Base-by-base conservation (phyloP, 2,888 invertebrate genomes). In the Physocephala rufipes region DNA sequence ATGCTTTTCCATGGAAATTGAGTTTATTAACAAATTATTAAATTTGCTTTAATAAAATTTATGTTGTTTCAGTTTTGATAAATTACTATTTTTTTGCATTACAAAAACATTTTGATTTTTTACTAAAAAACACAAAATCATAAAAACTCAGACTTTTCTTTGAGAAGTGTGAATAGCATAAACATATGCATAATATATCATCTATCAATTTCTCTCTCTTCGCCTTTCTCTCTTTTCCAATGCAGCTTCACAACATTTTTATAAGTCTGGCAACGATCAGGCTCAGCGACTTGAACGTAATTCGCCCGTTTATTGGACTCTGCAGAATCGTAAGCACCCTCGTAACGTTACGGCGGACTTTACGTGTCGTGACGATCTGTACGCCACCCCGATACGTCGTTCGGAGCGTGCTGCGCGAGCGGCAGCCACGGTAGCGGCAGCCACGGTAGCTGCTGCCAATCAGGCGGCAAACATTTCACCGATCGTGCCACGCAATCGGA, bases 241-340 rank as follows among this genome's bases (percentile, higher is more conserved):
- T 87, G 76, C 88, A 90, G 90, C 89, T 88, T 90, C 89, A 90
- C 90, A 89, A 90, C 90, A 88, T 90, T 89, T 89, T 87, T 88
- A 87, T 85, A 85, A 82, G 76, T 78, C 79, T 77, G 79, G 77
- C 71, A 73, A 45, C 78, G 73, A 68, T 75, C 76, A 26, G 61
- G 75, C 67, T 62, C 75, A 67, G 78, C 73, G 73, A 76, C 74
- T 86, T 71, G 82, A 84, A 77, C 82, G 83, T 79, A 87, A 78
- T 85, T 87, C 84, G 83, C 85, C 88, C 13, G 86, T 89, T 76
- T 90, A 88, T 81, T 90, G 90, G 90, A 90, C 90, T 19, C 87
- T 90, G 75, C 90, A 90, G 76, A 85, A 77, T 74, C 81, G 83
- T 24, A 82, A 84, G 71, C 84, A 83, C 66, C 75, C 79, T 74